Conservation (phyloP, 1,140 invertebrate species). For the Ceratina japonica region DNA sequence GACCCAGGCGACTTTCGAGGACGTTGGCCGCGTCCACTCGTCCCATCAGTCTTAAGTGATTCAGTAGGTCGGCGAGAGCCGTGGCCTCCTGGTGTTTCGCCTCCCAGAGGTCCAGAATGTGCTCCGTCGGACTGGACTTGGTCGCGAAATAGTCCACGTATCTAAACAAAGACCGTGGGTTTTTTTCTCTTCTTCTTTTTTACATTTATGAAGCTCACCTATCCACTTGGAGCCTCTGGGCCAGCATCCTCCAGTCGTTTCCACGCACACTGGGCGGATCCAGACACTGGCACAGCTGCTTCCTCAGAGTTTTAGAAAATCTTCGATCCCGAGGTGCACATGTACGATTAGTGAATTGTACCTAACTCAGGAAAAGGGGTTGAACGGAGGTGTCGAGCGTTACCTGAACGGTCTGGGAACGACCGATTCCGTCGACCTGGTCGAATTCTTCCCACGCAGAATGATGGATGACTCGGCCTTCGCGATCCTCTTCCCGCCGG, state of each 20-base stretch:
- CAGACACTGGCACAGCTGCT: slow-evolving; percentile 91
- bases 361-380: no score
- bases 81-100: slow-evolving; percentile 92
- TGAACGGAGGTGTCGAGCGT: background rate
- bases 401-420: slow-evolving; percentile 82
- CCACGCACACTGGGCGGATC: slow-evolving; percentile 94
- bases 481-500: slow-evolving; percentile 48
- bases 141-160: slow-evolving; percentile 98
- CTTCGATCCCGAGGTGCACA: background rate
- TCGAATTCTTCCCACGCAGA: slow-evolving; percentile 58
- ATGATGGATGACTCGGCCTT: slow-evolving; percentile 60
- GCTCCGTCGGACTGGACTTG: slow-evolving; percentile 96
- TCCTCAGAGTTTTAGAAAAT: slow-evolving; percentile 80
- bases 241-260: slow-evolving; percentile 97
- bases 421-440: slow-evolving; percentile 70
- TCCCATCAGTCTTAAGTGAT: slow-evolving; percentile 95
- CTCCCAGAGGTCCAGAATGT: slow-evolving; percentile 97
- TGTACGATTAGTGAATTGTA: background rate
- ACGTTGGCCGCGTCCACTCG: slow-evolving; percentile 93
- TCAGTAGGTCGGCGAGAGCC: slow-evolving; percentile 91
- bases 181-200: background rate
- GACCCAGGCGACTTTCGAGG: slow-evolving; percentile 91
- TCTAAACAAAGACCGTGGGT: slow-evolving; percentile 74
- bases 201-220: slow-evolving; percentile 80
- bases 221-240: slow-evolving; percentile 93